Conservation (phyloP, 2,888 invertebrate genomes). For the Holacanthella duospinosa region DNA sequence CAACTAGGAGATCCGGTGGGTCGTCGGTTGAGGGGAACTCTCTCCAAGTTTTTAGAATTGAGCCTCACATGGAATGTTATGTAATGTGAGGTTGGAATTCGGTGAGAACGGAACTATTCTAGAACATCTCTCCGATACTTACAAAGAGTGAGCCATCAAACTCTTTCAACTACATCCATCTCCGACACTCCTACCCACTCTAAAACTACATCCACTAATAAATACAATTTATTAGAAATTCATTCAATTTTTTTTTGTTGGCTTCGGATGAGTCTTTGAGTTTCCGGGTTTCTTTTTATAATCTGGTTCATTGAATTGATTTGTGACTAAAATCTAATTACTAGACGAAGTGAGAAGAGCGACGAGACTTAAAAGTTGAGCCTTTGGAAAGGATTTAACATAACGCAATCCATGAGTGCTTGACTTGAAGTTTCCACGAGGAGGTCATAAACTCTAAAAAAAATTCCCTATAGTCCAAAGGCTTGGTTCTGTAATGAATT, state of each 20-base stretch:
- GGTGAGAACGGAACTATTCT: not conserved
- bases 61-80: not conserved
- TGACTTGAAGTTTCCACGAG: not conserved
- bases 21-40: no score
- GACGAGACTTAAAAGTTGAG: no score
- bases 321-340: not conserved
- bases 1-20: no score
- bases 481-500: not conserved
- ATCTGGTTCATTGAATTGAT: not conserved
- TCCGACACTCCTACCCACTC: not conserved
- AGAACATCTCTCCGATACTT: not conserved
- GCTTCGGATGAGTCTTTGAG: no score
- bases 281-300: not conserved
- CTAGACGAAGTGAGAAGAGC: not conserved
- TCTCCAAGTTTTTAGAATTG: not conserved
- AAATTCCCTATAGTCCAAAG: not conserved
- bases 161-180: not conserved
- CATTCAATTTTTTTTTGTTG: no score
- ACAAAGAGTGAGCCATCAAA: not conserved
- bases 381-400: not conserved
- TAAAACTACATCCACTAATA: no score
- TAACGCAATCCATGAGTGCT: not conserved
- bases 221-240: no score
- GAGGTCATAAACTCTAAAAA: not conserved
- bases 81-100: constrained; percentile 5